Base-by-base conservation (phyloP, 2,797 vertebrate species). In the Carapus acus region DNA sequence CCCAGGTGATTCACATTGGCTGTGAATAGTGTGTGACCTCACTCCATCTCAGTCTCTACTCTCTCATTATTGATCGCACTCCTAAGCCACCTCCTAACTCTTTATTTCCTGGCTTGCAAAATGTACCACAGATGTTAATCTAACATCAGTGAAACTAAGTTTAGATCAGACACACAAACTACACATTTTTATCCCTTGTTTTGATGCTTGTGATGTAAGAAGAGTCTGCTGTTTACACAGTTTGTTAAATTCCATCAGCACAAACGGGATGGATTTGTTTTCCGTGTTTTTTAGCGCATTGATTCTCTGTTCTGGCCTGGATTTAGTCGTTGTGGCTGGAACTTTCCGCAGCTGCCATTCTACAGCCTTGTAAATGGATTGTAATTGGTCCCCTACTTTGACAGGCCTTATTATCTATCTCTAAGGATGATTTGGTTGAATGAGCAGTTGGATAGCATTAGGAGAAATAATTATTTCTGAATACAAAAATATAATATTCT, bases 401-500 rank as follows among this genome's bases (percentile, higher is more conserved):
- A 71, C 71, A 74, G 65, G 31, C 20, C 16, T 78, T 70, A 83
- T 79, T 82, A 74, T 56, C 45, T 62, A 52, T 56, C 61, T 77
- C 36, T 38, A 64, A 73, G 49, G 48, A 37, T 76, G 64, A 74
- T 76, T 74, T 52, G 59, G 63, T n/a, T n/a, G 66, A 73, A 74
- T 71, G 57, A 53, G 65, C 58, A 59, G 46, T 60, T 64, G 23
- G 61, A 62, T 47, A 60, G 43, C 37, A 55, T 62, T 39, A 54
- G 62, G 56, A 63, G 53, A 54, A 44, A 67, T n/a, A n/a, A n/a
- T 73, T 46, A 81, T 73, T 67, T 74, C 34, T 50, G 16, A 33
- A 29, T 20, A 47, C 44, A 63, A n/a, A 73, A 65, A 58, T 5
- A 2, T 54, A 43, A 67, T 73, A 18, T 70, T 55, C 16, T 58